A percentile compares a stretch with the other conserved stretches of the same genome.
Evolutionary conservation across 1,140 invertebrate genomes (phyloP).

Genomic region (Vanessa tameamea): DNA sequence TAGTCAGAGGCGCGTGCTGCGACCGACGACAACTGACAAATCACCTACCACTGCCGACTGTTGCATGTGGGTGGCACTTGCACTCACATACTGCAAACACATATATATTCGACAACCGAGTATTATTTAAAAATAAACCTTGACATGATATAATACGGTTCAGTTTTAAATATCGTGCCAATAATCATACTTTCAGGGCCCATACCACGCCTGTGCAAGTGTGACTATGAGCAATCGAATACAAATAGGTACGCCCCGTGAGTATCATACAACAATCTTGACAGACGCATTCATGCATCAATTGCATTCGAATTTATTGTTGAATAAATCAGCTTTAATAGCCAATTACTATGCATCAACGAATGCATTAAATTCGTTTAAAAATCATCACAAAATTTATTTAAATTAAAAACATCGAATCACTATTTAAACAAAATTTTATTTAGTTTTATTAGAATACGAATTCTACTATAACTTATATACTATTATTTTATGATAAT

Average conservation of each 20-base stretch:
- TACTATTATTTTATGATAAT: too few species aligned
- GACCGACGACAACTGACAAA: slow-evolving; percentile 71
- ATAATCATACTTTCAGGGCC: slow-evolving; percentile 3
- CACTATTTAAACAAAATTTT: too few species aligned
- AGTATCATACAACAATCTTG: slow-evolving; percentile 33
- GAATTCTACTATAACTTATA: too few species aligned
- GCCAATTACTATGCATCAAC: slow-evolving; percentile 23
- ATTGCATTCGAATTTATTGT: slow-evolving; percentile 35
- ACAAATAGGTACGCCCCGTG: slow-evolving; percentile 33
- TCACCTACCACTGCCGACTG: slow-evolving; percentile 61
- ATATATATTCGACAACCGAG: slow-evolving; percentile 16
- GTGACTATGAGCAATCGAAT: slow-evolving; percentile 34
- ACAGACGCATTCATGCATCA: slow-evolving; percentile 38
- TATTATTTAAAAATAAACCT: slow-evolving; percentile 35
- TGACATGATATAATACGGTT: not conserved
- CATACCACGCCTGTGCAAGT: slow-evolving; percentile 12
- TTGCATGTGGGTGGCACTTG: slow-evolving; percentile 61
- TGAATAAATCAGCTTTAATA: slow-evolving; percentile 26
- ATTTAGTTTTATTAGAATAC: too few species aligned
- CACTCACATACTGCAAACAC: slow-evolving; percentile 18
- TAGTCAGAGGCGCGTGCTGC: slow-evolving; percentile 66
- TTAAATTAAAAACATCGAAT: not conserved
- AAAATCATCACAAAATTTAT: not conserved
- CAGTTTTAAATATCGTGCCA: not conserved
- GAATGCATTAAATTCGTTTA: slow-evolving; percentile 27